Evolutionary conservation across 2,113 vertebrate genomes (phyloP).

Genomic region (Nettapus auritus): DNA sequence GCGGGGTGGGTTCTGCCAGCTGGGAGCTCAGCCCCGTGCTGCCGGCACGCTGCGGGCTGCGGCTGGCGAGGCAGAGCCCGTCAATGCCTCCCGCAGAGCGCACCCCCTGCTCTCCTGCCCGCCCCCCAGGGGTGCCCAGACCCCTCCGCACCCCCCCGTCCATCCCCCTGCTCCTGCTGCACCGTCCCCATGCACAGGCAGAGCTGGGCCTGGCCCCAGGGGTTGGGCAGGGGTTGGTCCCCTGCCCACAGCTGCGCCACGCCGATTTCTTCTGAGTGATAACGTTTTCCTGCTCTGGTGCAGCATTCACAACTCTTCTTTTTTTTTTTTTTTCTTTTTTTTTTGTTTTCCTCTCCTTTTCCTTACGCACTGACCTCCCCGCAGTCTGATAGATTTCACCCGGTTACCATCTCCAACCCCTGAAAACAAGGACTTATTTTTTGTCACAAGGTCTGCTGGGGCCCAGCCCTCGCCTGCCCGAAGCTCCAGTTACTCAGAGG

Average conservation of each 20-base stretch:
- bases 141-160: background rate
- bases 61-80: background rate
- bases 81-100: fast-evolving
- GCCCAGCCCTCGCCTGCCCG: conserved; percentile 95
- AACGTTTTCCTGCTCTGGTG: conserved; percentile 51
- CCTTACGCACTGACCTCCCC: conserved; percentile 77
- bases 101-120: background rate
- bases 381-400: conserved; percentile 97
- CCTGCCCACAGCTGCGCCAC: background rate
- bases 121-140: background rate
- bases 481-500: conserved; percentile 98
- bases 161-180: background rate
- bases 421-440: conserved; percentile 99
- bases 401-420: conserved; percentile 97
- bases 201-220: background rate
- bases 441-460: conserved; percentile 95
- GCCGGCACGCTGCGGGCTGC: background rate
- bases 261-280: conserved; percentile 52
- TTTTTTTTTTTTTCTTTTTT: conserved; percentile 72
- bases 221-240: background rate
- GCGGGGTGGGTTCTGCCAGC: fast-evolving
- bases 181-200: fast-evolving
- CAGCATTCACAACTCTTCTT: conserved; percentile 78
- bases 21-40: background rate
- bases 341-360: conserved; percentile 76